Percentiles rank a stretch among this genome's conserved stretches.
Evolutionary conservation across 2,797 vertebrate species (phyloP).

Genomic region (Sternarchorhynchus goeldii): DNA sequence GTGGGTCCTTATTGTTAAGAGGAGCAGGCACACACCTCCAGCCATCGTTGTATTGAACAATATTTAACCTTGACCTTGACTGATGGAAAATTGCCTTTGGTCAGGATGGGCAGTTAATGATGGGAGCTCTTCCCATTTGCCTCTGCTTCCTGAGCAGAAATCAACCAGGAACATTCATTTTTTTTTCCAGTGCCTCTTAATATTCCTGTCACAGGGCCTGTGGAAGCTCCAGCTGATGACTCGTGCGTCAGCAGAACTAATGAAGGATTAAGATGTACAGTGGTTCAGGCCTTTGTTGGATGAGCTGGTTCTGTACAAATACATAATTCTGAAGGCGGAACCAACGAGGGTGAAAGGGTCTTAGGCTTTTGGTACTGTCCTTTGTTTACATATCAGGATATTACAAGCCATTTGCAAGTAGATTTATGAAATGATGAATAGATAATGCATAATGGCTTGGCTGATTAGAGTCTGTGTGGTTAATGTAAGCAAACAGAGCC

Average conservation of each 20-base stretch:
- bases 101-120: slow-evolving; percentile 32
- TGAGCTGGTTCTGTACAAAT: slow-evolving; percentile 48
- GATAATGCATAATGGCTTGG: slow-evolving; percentile 59
- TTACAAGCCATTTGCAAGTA: slow-evolving; percentile 62
- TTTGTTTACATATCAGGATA: slow-evolving; percentile 69
- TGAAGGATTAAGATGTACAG: slow-evolving; percentile 48
- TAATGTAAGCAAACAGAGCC: slow-evolving; percentile 47
- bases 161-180: slow-evolving; percentile 14
- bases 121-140: not conserved
- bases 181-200: slow-evolving; percentile 21
- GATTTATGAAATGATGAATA: slow-evolving; percentile 63
- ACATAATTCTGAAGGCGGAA: slow-evolving; percentile 30
- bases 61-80: slow-evolving; percentile 56
- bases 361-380: slow-evolving; percentile 22
- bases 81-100: slow-evolving; percentile 41
- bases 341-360: not conserved
- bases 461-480: slow-evolving; percentile 48
- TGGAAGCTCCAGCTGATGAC: slow-evolving; percentile 12
- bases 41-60: slow-evolving; percentile 41
- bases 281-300: slow-evolving; percentile 35
- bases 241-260: slow-evolving; percentile 52
- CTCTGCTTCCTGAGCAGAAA: slow-evolving; percentile 40
- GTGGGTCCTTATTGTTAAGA: slow-evolving; percentile 45
- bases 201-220: slow-evolving; percentile 11
- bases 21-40: slow-evolving; percentile 20